phyloP scores from a whole-genome alignment of 2,888 invertebrate genomes.

The Mesorhabditis sp. region DNA sequence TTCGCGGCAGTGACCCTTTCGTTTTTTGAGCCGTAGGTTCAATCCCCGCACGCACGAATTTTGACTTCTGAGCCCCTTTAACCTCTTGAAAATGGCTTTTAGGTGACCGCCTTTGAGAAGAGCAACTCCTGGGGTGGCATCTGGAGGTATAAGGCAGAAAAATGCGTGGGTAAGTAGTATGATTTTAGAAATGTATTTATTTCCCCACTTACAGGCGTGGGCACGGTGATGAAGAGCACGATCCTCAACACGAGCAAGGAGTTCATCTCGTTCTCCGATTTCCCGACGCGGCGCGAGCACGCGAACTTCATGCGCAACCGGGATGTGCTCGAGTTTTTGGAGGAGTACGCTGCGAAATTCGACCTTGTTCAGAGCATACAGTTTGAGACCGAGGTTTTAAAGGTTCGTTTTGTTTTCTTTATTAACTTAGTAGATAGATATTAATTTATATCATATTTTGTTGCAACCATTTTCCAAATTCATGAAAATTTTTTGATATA shows the following conservation, averaged over 20 bases:
- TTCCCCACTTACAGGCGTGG: conserved; percentile 10
- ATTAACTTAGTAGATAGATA: background rate
- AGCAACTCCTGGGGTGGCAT: conserved; percentile 12
- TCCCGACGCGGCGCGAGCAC: conserved; percentile 9
- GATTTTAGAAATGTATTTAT: no score
- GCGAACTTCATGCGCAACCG: conserved; percentile 16
- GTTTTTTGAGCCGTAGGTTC: no score
- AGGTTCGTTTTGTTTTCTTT: background rate
- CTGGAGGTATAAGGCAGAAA: conserved; percentile 15
- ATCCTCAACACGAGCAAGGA: conserved; percentile 24
- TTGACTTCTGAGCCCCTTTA: no score
- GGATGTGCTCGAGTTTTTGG: conserved; percentile 12
- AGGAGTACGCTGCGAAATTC: conserved; percentile 14
- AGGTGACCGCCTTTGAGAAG: conserved; percentile 14
- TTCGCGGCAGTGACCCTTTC: no score
- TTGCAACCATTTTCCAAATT: no score
- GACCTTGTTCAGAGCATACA: conserved; percentile 8
- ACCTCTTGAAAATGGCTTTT: background rate
- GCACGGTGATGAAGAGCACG: conserved; percentile 17
- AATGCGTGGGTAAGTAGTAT: conserved; percentile 9
- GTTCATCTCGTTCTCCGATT: conserved; percentile 17
- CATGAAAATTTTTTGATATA: no score
- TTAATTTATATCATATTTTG: background rate
- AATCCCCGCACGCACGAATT: no score
- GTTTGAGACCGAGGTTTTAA: conserved; percentile 11